Evolutionary conservation across 64 coral and sea anemone genomes (phyloP).

Genomic region (Pocillopora verrucosa): DNA sequence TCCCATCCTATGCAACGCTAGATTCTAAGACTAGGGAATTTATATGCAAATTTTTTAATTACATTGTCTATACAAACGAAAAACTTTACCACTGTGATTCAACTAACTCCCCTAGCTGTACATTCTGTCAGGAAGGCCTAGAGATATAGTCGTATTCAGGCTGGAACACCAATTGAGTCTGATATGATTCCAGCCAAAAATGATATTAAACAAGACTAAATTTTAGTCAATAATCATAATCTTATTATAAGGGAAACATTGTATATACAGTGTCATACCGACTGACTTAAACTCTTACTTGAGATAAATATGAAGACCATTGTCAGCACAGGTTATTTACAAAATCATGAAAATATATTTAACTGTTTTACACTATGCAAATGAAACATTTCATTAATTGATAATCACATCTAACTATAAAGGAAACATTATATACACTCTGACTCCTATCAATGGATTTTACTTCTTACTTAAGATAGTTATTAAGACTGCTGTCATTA

Average conservation of each 20-base stretch:
- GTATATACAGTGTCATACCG: background rate
- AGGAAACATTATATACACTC: background rate
- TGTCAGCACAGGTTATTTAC: too few relatives aligned
- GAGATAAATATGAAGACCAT: too few relatives aligned
- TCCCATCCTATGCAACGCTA: background rate
- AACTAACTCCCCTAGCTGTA: too few relatives aligned
- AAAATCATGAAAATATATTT: too few relatives aligned
- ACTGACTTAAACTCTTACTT: too few relatives aligned
- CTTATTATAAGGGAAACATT: background rate
- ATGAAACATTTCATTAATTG: background rate
- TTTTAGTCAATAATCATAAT: background rate
- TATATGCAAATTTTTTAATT: background rate
- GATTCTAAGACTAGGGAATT: constrained; percentile 7
- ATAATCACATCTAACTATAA: background rate
- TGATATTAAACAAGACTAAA: background rate
- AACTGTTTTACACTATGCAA: too few relatives aligned
- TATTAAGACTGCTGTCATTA: too few relatives aligned
- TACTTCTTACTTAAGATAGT: too few relatives aligned
- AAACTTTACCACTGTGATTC: background rate
- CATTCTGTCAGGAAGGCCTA: background rate
- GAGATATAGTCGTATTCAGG: background rate
- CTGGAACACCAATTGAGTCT: background rate
- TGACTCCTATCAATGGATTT: too few relatives aligned
- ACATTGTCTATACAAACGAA: constrained; percentile 2
- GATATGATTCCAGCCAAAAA: background rate